Evolutionary conservation across 2,888 invertebrate species (phyloP), one percentile per base, ranked within the genome.

Genomic region (Sinohyriopsis cumingii): DNA sequence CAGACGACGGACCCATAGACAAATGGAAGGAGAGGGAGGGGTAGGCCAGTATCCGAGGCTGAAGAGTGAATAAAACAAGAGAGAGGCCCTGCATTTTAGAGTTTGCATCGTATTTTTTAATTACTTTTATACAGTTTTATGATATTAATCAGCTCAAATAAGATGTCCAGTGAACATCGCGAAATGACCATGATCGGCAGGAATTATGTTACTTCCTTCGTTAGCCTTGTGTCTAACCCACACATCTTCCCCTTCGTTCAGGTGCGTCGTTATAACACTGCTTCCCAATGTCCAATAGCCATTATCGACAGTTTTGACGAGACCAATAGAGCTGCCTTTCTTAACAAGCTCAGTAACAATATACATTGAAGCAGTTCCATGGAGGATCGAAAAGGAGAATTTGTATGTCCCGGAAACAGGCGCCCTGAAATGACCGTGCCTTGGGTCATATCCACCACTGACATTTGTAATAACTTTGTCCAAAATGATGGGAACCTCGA

Each of bases 121-220:
- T 12, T 64, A 1, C 18, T 22, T 25, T 20, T 2, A 7, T 54
- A 19, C 18, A 56, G 15, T 54, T 63, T 54, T 54, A 20, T 18
- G 3, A 24, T 19, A 62, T 65, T 45, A 67, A 45, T 70, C 70
- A 15, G 67, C 70, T 15, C 22, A 55, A 63, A 70, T 63, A 9
- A 70, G 54, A 63, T 70, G 70, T 12, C 70, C 70, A 19, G 70
- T 70, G 33, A 70, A 70, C 66, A 70, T 66, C 15, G 70, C 54
- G 55, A 55, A 70, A 7, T 67, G 66, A 6, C 70, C 67, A 20
- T 45, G 59, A 20, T 24, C 56, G 6, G 70, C 53, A 20, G 62
- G 28, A 5, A 70, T 62, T 4, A 53, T 59, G 20, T 65, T 54
- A 3, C n/a, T 56, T 5, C 67, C 70, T 12, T 65, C 9, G 22